These are phyloP conservation scores for Chrysopilus asiliformis DNA, from an alignment of 2,888 invertebrate genomes.

Conservation along the genomic window DNA sequence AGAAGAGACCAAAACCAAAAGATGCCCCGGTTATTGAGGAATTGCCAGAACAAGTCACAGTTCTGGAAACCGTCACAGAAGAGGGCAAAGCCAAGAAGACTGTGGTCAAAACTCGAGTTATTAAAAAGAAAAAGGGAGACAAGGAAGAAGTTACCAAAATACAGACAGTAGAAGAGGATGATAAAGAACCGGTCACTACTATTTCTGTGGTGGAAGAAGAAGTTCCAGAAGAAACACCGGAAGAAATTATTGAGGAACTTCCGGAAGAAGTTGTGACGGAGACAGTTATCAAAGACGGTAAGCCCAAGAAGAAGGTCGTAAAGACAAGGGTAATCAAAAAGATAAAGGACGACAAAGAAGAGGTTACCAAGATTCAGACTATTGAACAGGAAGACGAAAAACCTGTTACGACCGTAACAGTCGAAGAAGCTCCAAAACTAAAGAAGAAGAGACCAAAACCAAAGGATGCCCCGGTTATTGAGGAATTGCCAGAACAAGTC, in stretches of 20 bases:
- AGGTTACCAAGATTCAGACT: slow-evolving; percentile 32
- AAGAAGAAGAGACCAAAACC: slow-evolving; percentile 14
- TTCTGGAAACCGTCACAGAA: slow-evolving; percentile 14
- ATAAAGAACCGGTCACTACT: slow-evolving; percentile 22
- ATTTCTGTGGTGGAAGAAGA: slow-evolving; percentile 31
- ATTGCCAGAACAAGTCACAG: slow-evolving; percentile 15
- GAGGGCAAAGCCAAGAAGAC: slow-evolving; percentile 21
- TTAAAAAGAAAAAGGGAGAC: slow-evolving; percentile 27
- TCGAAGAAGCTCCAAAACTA: slow-evolving; percentile 21
- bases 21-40: slow-evolving; percentile 12
- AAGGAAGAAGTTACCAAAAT: slow-evolving; percentile 33
- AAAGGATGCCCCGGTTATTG: slow-evolving; percentile 15
- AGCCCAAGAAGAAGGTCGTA: slow-evolving; percentile 21
- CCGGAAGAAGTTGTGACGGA: slow-evolving; percentile 23
- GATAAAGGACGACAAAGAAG: slow-evolving; percentile 27
- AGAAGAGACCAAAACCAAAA: no score
- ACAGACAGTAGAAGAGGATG: slow-evolving; percentile 31
- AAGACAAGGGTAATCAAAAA: slow-evolving; percentile 28
- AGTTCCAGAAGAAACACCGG: slow-evolving; percentile 17
- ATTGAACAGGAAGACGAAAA: slow-evolving; percentile 30
- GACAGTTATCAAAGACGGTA: slow-evolving; percentile 17
- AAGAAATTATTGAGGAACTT: slow-evolving; percentile 24
- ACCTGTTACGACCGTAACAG: slow-evolving; percentile 26
- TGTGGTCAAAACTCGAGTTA: slow-evolving; percentile 24
- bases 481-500: slow-evolving; percentile 19